Evolutionary conservation across 2,888 invertebrate genomes (phyloP).

Genomic region (Scotopteryx bipunctaria): DNA sequence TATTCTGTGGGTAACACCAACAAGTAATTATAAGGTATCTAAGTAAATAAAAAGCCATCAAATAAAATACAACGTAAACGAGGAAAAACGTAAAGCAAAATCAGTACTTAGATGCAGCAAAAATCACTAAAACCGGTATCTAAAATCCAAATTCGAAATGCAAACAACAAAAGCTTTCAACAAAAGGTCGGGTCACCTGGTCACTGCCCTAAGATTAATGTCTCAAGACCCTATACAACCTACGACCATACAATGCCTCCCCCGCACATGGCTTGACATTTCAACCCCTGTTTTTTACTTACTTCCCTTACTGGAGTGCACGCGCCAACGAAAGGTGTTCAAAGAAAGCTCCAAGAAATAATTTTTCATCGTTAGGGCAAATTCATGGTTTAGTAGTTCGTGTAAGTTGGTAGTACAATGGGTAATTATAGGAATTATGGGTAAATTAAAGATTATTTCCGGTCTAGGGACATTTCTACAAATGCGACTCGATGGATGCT

Average conservation of each 20-base stretch:
- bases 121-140: neutral
- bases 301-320: conserved; percentile 68
- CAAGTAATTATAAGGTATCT: too few species aligned
- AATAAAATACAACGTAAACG: too few species aligned
- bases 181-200: conserved; percentile 66
- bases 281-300: conserved; percentile 66
- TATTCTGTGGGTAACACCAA: too few species aligned
- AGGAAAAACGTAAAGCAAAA: too few species aligned
- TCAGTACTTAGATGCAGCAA: too few species aligned
- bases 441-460: neutral
- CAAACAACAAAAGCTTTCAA: conserved; percentile 27
- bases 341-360: conserved; percentile 72
- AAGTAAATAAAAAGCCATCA: too few species aligned
- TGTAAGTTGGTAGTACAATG: neutral
- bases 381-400: conserved; percentile 16
- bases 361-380: conserved; percentile 35
- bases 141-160: conserved; percentile 11
- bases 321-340: conserved; percentile 75
- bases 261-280: conserved; percentile 76
- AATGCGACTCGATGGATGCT: too few species aligned
- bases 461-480: too few species aligned
- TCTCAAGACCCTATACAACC: conserved; percentile 51
- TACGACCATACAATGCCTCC: conserved; percentile 60
- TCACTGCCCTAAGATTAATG: conserved; percentile 74
- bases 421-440: neutral